These are phyloP conservation scores for Notarius lentiginosus DNA, from an alignment of 2,113 vertebrate genomes.

Conservation along the genomic window DNA sequence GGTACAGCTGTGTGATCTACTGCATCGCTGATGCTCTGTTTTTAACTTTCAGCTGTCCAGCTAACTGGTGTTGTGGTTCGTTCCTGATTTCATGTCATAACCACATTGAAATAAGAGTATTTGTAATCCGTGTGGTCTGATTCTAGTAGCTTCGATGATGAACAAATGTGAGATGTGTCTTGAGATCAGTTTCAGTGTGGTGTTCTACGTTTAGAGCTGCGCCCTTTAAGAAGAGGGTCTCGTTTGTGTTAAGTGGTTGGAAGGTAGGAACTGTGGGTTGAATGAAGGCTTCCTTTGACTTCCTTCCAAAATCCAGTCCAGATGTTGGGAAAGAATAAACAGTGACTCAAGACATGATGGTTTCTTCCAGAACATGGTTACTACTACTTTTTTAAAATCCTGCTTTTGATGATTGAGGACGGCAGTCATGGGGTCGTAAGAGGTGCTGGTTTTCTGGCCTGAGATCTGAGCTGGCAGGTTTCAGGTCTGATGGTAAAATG, in stretches of 20 bases:
- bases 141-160: background rate
- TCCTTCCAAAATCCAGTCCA: conserved; percentile 21
- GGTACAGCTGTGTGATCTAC: no score
- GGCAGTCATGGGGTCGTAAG: background rate
- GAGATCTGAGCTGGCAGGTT: background rate
- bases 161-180: background rate
- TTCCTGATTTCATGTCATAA: background rate
- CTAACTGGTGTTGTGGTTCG: background rate
- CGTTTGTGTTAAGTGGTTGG: conserved; percentile 8
- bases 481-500: background rate
- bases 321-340: conserved; percentile 23
- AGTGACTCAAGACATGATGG: conserved; percentile 1
- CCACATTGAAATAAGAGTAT: background rate
- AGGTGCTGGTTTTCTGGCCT: background rate
- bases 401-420: background rate
- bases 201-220: background rate
- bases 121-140: background rate
- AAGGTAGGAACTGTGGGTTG: conserved; percentile 10
- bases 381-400: background rate
- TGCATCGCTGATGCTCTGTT: no score
- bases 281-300: conserved; percentile 5
- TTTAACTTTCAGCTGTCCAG: background rate
- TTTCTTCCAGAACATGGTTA: background rate
- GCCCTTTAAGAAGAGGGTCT: background rate
- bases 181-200: background rate